Base-by-base conservation (phyloP, 2,888 invertebrate genomes). In the Heliconius ismenius region DNA sequence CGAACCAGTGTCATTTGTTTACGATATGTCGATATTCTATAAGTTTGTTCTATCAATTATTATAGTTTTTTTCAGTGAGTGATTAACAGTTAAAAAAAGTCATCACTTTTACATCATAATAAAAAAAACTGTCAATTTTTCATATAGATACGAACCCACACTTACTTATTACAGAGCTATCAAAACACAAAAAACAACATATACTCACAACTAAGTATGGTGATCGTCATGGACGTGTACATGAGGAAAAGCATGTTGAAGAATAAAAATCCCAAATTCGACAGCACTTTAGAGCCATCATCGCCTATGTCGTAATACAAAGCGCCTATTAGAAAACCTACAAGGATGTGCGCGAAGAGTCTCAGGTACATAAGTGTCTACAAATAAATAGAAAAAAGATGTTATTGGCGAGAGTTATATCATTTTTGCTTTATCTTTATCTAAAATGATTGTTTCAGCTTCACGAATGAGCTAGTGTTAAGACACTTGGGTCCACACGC, bases 191-290 rank as follows among this genome's bases (percentile, higher is more conserved):
- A 32, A 13, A 43, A 28, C 32, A 28, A 74, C 15, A 18, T 54
- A 63, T 79, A 96, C 97, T 96, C 94, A 98, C 98, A 99, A 86
- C 99, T 99, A 83, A 99, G 95, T 86, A 99, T 98, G 68, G 99
- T 99, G 85, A 99, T 99, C 89, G 99, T 99, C 97, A 99, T 98
- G n/a, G 99, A 98, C 0, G 99, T 98, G 95, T 99, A 99, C 98
- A 99, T 99, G 82, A 99, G 96, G 95, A 99, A 99, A 87, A 99
- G 95, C 97, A 99, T 98, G 90, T 98, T 98, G 96, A 99, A 99
- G 95, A 99, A 99, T 39, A 99, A 95, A 95, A 98, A 99, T 80
- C 98, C 99, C 83, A 98, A 96, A 91, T 99, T 99, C 88, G 98
- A 98, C 80, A 98, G 96, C 79, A 98, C 98, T 92, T 99, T 99